These are phyloP conservation scores for Monarcha castaneiventris DNA, from an alignment of 2,113 vertebrate species.

Conservation along the genomic window DNA sequence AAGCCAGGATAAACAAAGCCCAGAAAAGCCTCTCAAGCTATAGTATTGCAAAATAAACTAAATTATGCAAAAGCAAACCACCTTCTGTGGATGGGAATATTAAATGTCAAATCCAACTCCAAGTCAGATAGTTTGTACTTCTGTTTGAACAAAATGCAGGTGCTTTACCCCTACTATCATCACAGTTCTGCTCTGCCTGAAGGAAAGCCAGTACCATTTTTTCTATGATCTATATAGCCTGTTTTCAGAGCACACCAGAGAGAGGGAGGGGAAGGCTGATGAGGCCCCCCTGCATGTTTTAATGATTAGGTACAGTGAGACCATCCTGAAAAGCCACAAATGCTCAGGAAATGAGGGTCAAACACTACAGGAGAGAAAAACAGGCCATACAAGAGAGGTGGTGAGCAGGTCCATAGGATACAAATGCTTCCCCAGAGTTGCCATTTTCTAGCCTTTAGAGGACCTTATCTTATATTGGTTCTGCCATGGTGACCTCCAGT, in stretches of 20 bases:
- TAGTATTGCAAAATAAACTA: conserved; percentile 58
- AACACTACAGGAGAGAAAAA: neutral
- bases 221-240: neutral
- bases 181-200: neutral
- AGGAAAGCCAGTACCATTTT: neutral
- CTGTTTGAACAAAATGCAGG: neutral
- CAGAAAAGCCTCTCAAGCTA: conserved; percentile 46
- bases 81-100: conserved; percentile 40
- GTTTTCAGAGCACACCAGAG: neutral
- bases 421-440: neutral
- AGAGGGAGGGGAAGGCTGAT: neutral
- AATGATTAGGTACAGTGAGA: neutral
- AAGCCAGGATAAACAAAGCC: conserved; percentile 65
- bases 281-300: neutral
- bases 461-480: neutral
- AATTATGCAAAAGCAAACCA: conserved; percentile 43
- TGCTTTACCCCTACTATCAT: neutral
- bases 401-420: neutral
- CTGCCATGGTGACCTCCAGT: neutral
- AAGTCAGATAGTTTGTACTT: neutral
- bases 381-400: neutral
- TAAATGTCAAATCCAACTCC: neutral
- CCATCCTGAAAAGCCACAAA: neutral
- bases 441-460: neutral
- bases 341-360: neutral